Base-by-base conservation (phyloP, 2,797 vertebrate genomes). In the Ctenochaetus hawaiiensis region DNA sequence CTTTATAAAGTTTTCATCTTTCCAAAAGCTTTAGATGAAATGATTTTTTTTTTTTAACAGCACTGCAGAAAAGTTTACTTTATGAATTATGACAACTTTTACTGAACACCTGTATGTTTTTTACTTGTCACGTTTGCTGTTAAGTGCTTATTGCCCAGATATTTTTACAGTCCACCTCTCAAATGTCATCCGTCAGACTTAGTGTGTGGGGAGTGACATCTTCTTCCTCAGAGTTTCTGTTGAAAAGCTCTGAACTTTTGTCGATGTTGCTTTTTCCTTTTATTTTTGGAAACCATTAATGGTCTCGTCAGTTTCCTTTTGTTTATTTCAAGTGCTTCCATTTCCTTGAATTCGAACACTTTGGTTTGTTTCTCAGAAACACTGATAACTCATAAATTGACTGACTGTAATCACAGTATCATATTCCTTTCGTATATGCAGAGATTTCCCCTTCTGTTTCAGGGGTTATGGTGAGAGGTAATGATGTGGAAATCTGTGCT, bases 401-500 rank as follows among this genome's bases (percentile, higher is more conserved):
- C 6, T 3, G 23, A 34, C 26, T 78, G 67, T 11, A 59, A 71
- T 61, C 9, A 4, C 54, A 8, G 72, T 37, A 10, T 45, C 47
- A 16, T 53, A 57, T 71, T 51, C 64, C 51, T 60, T 37, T 16
- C 26, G 65, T 18, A 13, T 26, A 58, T 67, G 63, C 63, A 39
- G 60, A 18, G 67, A 47, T 51, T 47, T 51, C 48, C 18, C 43
- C 45, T 58, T 30, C 44, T 67, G 72, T 83, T 79, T 70, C 67
- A 49, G 68, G 75, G 86, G 78, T 87, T 78, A 30, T 43, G 74
- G 77, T 39, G 78, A 71, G 84, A 78, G 72, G 72, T 89, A 88
- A 90, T 84, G 90, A 87, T 84, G 83, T 83, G 86, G 84, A 90
- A 88, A 86, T 75, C 64, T 71, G 64, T 66, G 79, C 59, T 75